Conservation (phyloP, 1,140 invertebrate genomes). For the Phthorimaea operculella region DNA sequence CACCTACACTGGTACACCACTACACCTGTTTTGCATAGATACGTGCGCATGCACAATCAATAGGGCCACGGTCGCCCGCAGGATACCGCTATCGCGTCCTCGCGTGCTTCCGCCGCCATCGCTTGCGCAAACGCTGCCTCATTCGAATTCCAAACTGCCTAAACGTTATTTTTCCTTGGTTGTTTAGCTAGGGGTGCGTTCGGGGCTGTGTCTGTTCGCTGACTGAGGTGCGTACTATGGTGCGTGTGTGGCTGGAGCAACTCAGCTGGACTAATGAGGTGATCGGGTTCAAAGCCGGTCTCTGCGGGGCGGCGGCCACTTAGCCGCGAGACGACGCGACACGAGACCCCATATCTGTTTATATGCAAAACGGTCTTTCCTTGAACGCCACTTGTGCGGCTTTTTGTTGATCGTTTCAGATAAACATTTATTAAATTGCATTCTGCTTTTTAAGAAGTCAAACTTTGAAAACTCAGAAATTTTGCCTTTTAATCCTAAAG, state of each 20-base stretch:
- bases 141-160: slow-evolving; percentile 8
- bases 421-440: too few relatives aligned
- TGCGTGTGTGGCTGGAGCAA: slow-evolving; percentile 46
- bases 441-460: too few relatives aligned
- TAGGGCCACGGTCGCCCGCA: slow-evolving; percentile 62
- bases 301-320: slow-evolving; percentile 43
- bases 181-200: slow-evolving; percentile 33
- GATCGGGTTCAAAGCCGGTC: slow-evolving; percentile 59
- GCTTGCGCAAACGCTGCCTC: slow-evolving; percentile 37
- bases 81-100: slow-evolving; percentile 55
- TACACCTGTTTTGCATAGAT: slow-evolving; percentile 58
- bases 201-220: slow-evolving; percentile 40
- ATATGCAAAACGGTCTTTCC: too few relatives aligned
- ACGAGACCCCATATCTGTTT: too few relatives aligned
- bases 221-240: slow-evolving; percentile 49
- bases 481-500: too few relatives aligned
- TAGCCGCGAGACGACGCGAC: slow-evolving; percentile 16
- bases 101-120: slow-evolving; percentile 46
- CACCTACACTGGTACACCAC: slow-evolving; percentile 42
- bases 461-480: too few relatives aligned
- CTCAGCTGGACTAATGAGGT: slow-evolving; percentile 58
- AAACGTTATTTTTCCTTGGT: slow-evolving; percentile 10
- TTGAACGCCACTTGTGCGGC: too few relatives aligned
- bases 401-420: too few relatives aligned
- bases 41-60: slow-evolving; percentile 48